Base-by-base conservation (phyloP, 92 coral and sea anemone genomes). In the Pocillopora grandis region DNA sequence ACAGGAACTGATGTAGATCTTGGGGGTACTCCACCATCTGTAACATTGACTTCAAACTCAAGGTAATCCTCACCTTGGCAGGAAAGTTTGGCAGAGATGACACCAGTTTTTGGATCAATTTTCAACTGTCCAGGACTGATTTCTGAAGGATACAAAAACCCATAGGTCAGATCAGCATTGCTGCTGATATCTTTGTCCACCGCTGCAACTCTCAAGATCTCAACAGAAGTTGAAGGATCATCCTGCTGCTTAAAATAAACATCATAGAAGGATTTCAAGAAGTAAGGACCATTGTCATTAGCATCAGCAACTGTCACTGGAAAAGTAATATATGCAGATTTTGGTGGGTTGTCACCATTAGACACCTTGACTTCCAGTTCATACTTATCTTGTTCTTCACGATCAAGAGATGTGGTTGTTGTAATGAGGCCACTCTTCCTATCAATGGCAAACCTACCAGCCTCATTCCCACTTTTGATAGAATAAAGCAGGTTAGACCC, bases 231-330 rank as follows among this genome's bases (percentile, higher is more conserved):
- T 1, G 21, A 21, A 12, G 88, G 72, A 12, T 85, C 90, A 75
- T 81, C 83, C 66, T 89, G 91, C 56, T 94, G 87, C 60, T 87
- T 68, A 42, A 83, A 42, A 15, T 37, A 65, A 37, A 76, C 89
- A 15, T 70, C 62, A 84, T 89, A 83, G 19, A 48, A 64, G n/a
- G 74, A 69, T 10, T 93, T 80, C 59, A 81, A 70, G 71, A 96
- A 96, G 19, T 58, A 10, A n/a, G 99, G 99, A 0, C 66, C 77
- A 36, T 96, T 88, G 76, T 96, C 99, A 86, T 96, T 96, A 15
- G 91, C 91, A 87, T 96, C 99, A 19, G 98, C 85, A 20, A 96
- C 92, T 75, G 87, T 89, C 62, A 93, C 85, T 2, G 86, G 86
- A 66, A 96, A 89, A 62, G 84, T 89, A 58, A 90, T 87, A 77